These are phyloP conservation scores for Stomorhina lunata DNA, from an alignment of 2,888 invertebrate species.

Conservation along the genomic window DNA sequence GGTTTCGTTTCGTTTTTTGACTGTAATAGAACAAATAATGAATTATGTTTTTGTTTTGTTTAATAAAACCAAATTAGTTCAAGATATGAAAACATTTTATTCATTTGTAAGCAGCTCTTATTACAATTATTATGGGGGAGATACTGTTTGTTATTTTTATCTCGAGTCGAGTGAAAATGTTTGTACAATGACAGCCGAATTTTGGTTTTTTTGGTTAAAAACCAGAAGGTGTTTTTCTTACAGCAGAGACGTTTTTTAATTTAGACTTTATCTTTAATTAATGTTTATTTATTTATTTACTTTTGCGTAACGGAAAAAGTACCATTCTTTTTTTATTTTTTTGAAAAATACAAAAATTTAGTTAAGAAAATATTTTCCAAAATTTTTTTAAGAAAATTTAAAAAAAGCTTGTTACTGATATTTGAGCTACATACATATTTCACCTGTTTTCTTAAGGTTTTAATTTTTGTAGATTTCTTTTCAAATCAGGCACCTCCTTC, in stretches of 20 bases:
- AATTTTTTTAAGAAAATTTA: background rate
- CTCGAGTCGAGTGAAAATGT: slow-evolving; percentile 3
- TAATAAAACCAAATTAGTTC: slow-evolving; percentile 55
- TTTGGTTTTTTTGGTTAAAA: background rate
- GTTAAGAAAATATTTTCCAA: background rate
- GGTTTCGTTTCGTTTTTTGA: background rate
- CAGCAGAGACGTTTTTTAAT: slow-evolving; percentile 13
- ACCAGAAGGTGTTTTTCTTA: slow-evolving; percentile 56
- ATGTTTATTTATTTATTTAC: slow-evolving; percentile 24
- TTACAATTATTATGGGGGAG: background rate
- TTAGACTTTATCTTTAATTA: slow-evolving; percentile 24
- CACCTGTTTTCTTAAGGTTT: slow-evolving; percentile 47
- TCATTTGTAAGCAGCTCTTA: slow-evolving; percentile 22
- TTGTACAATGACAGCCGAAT: background rate
- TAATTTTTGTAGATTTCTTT: background rate
- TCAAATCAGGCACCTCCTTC: slow-evolving; percentile 28
- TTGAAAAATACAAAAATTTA: background rate
- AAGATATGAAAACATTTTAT: slow-evolving; percentile 52
- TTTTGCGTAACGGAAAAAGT: slow-evolving; percentile 8
- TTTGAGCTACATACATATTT: background rate
- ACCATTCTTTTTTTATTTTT: background rate
- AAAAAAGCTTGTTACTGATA: background rate
- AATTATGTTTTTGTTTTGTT: slow-evolving; percentile 13
- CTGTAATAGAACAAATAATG: slow-evolving; percentile 32
- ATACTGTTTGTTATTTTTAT: slow-evolving; percentile 29